These are phyloP conservation scores for Apis florea DNA, from an alignment of 1,140 invertebrate genomes.

Conservation along the genomic window DNA sequence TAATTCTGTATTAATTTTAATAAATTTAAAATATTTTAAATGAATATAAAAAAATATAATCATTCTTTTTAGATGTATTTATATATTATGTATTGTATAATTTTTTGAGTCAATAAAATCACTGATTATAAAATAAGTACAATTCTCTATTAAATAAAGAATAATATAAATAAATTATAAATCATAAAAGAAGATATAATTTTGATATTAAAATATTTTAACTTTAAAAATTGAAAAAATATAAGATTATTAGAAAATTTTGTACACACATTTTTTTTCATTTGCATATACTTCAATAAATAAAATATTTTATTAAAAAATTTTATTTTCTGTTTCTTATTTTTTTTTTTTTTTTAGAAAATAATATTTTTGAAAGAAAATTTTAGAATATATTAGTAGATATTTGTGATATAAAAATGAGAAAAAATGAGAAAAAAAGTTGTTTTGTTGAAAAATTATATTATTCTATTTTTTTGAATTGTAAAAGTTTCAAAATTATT, in stretches of 20 bases:
- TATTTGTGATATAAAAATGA: neutral
- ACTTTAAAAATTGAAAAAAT: neutral
- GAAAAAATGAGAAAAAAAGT: too few relatives aligned
- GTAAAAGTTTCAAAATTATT: constrained; percentile 20
- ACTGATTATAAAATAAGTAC: neutral
- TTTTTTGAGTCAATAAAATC: neutral
- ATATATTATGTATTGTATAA: neutral
- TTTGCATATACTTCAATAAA: neutral
- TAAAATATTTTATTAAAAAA: neutral
- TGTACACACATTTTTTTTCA: neutral
- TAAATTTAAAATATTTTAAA: constrained; percentile 17
- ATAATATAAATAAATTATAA: neutral
- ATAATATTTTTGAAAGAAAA: neutral
- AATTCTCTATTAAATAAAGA: neutral
- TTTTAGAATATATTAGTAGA: neutral
- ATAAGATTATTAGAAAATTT: constrained; percentile 18
- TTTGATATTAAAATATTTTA: neutral
- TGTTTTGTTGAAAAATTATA: neutral
- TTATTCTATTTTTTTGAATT: neutral
- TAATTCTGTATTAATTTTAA: neutral
- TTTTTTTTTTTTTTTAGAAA: neutral
- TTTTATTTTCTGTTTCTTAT: neutral
- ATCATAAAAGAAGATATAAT: neutral
- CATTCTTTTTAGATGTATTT: neutral
- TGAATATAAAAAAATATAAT: constrained; percentile 35